Conservation (phyloP, 2,797 vertebrate genomes). For the Spinus olivaceus region DNA sequence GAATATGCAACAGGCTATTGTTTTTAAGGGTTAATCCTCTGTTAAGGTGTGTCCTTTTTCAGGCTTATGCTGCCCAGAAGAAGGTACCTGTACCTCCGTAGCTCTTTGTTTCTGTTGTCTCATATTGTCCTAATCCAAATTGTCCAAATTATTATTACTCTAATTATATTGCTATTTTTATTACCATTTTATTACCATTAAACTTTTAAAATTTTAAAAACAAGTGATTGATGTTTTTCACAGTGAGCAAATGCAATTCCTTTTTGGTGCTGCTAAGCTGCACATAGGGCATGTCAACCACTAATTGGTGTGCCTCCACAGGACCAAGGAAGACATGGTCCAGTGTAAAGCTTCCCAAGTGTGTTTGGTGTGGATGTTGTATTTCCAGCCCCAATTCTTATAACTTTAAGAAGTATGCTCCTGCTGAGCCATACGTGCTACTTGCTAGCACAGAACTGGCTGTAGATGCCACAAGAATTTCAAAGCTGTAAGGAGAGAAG, state of each 20-base stretch:
- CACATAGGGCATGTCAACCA: fast-evolving
- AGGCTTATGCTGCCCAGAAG: no score
- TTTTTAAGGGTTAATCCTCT: no score
- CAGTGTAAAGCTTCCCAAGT: background rate
- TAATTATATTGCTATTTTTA: no score
- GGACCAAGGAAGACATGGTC: background rate
- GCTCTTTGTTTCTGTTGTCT: no score
- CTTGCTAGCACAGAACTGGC: background rate
- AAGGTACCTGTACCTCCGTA: no score
- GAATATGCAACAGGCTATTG: no score
- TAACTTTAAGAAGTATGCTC: background rate
- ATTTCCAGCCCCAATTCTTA: background rate
- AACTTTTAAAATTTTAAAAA: no score
- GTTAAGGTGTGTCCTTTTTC: no score
- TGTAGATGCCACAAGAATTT: background rate
- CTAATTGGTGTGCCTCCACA: fast-evolving
- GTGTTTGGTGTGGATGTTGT: background rate
- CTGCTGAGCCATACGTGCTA: background rate
- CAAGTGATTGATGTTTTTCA: no score
- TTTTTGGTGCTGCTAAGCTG: background rate
- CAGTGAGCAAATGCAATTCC: background rate
- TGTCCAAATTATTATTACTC: no score
- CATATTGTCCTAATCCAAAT: no score
- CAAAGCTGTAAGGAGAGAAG: background rate
- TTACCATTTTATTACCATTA: no score